Evolutionary conservation across 2,113 vertebrate species (phyloP).

Genomic region (Trogon melanurus): DNA sequence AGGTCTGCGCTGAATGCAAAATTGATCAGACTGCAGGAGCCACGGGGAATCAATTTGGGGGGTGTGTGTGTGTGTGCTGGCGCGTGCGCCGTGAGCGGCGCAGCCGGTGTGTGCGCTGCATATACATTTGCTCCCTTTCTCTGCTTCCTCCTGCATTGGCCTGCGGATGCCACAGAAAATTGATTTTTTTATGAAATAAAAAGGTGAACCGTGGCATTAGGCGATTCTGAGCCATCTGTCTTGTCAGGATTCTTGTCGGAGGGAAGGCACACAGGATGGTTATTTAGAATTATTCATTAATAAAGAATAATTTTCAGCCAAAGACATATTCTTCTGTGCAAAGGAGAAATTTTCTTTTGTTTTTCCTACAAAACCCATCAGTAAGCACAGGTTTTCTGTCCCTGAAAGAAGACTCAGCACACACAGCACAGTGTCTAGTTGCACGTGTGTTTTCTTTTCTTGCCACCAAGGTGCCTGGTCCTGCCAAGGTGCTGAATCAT

Average conservation of each 20-base stretch:
- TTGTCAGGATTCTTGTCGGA: not conserved
- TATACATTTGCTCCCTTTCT: not conserved
- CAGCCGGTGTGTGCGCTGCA: not conserved
- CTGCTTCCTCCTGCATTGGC: not conserved
- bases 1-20: slow-evolving; percentile 1
- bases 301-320: not conserved
- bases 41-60: not conserved
- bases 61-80: not conserved
- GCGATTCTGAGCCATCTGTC: not conserved
- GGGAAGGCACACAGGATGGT: not conserved
- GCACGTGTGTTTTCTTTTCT: accelerated
- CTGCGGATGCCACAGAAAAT: not conserved
- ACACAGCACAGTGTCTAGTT: not conserved
- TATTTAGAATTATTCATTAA: not conserved
- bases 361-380: not conserved
- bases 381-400: not conserved
- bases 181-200: not conserved
- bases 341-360: not conserved
- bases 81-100: not conserved
- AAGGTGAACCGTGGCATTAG: not conserved
- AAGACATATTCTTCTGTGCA: not conserved
- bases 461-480: not conserved
- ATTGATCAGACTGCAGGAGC: slow-evolving; percentile 58
- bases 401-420: not conserved
- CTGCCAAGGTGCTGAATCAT: not conserved